Evolutionary conservation across 2,888 invertebrate genomes (phyloP), one percentile per base, ranked within the genome.

Genomic region (Ametastegia equiseti): DNA sequence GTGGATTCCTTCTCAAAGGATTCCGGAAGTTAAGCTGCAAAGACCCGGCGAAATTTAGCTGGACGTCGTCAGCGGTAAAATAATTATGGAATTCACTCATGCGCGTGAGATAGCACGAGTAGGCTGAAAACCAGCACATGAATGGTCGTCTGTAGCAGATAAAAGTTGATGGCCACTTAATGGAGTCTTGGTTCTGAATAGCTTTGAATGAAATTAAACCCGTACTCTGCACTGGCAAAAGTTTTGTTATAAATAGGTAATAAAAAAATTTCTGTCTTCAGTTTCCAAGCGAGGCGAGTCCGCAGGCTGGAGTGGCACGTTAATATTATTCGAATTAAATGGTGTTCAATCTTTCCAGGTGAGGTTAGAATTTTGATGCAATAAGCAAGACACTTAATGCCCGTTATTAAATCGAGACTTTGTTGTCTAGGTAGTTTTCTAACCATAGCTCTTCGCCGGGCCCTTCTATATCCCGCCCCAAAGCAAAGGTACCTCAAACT

Each of bases 81-180:
- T 71, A 47, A 71, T 71, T 71, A 71, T 23, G 42, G 30, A 71
- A 71, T 71, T 71, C 71, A 71, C 45, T 47, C 71, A 71, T 71
- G 71, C 71, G 47, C 9, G 47, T 71, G 71, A 71, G 71, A 71
- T 71, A 71, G 71, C 71, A 71, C 15, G 47, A 71, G 71, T 27
- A 47, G 71, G 71, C 71, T 71, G 42, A 47, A 47, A 71, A 47
- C 65, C 65, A n/a, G 71, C 27, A 9, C 23, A 45, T 71, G 47
- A 71, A 71, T 27, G 71, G 71, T 71, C 45, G 71, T 71, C 71
- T 71, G 71, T 71, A 71, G 71, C 47, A 71, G 71, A 71, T 71
- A 71, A 71, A 71, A 47, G 71, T 71, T 71, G 42, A 71, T 71
- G 45, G 71, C 27, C 45, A 71, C 71, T 71, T 71, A 71, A 71